A percentile compares a stretch with the other conserved stretches of the same genome.
phyloP scores from a whole-genome alignment of 2,113 vertebrate species.

The Boleophthalmus pectinirostris region DNA sequence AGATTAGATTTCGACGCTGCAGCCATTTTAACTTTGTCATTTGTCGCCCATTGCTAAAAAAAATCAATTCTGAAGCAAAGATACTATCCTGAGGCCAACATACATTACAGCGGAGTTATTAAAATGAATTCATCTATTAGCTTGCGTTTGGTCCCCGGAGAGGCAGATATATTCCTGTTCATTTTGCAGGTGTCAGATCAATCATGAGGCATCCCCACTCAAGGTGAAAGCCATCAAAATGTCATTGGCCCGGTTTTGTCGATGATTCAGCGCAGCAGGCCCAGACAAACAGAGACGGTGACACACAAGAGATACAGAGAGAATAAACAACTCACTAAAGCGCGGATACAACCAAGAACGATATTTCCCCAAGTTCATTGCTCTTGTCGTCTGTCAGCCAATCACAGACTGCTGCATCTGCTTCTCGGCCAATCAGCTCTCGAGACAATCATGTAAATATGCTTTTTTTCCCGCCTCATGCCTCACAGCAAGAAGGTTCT shows the following conservation, averaged over 20 bases:
- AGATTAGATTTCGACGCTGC: constrained; percentile 43
- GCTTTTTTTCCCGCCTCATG: too few relatives aligned
- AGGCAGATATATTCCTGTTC: constrained; percentile 60
- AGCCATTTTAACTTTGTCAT: constrained; percentile 16
- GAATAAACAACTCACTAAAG: constrained; percentile 17
- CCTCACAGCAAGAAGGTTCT: too few relatives aligned
- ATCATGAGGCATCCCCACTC: constrained; percentile 65
- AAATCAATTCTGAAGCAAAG: constrained; percentile 44
- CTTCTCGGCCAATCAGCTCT: too few relatives aligned
- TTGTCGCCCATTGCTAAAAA: constrained; percentile 22
- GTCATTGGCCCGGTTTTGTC: constrained; percentile 42
- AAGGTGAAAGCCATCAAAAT: constrained; percentile 72
- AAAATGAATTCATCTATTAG: constrained; percentile 64
- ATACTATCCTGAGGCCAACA: constrained; percentile 49
- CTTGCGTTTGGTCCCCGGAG: constrained; percentile 21
- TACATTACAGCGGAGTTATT: constrained; percentile 58
- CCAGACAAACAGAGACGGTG: constrained; percentile 53
- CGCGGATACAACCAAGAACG: neutral
- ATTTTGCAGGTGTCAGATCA: constrained; percentile 68
- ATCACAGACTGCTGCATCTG: too few relatives aligned
- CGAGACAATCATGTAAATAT: too few relatives aligned
- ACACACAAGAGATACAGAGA: constrained; percentile 29
- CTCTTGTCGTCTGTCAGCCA: too few relatives aligned
- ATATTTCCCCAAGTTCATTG: too few relatives aligned
- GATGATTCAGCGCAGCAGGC: constrained; percentile 52